phyloP scores from a whole-genome alignment of 2,888 invertebrate genomes.

The Linnaemya vulpina region DNA sequence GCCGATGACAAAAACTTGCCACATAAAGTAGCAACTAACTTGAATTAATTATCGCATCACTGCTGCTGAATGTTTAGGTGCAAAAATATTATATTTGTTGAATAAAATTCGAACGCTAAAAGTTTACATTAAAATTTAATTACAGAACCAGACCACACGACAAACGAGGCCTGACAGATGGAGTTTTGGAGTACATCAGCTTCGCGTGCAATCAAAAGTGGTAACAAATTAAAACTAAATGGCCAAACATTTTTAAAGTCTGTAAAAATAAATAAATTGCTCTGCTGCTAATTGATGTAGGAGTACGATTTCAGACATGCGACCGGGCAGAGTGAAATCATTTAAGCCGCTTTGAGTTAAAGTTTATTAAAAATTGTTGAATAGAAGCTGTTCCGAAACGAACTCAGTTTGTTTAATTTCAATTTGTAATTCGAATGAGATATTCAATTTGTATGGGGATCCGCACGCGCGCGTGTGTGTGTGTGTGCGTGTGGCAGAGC shows the following conservation, averaged over 20 bases:
- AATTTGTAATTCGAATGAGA: neutral
- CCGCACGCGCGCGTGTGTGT: neutral
- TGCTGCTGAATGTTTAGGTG: constrained; percentile 1
- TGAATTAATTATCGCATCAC: constrained; percentile 25
- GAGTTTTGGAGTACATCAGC: neutral
- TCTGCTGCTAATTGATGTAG: too few relatives aligned
- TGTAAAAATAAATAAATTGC: too few relatives aligned
- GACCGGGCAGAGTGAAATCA: too few relatives aligned
- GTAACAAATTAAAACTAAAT: too few relatives aligned
- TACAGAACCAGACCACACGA: neutral
- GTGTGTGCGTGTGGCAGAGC: neutral
- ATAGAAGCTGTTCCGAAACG: neutral
- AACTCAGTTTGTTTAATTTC: neutral
- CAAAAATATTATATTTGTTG: neutral
- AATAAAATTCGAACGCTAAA: neutral
- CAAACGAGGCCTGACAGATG: neutral
- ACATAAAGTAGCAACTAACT: constrained; percentile 10
- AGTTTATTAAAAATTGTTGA: neutral
- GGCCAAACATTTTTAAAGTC: too few relatives aligned
- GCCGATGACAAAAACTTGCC: constrained; percentile 26
- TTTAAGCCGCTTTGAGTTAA: neutral
- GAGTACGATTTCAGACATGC: too few relatives aligned
- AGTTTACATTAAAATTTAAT: neutral
- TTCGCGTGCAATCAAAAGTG: too few relatives aligned
- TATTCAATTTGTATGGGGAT: neutral